Conservation (phyloP, 2,797 vertebrate species). For the Labeo calbasu region DNA sequence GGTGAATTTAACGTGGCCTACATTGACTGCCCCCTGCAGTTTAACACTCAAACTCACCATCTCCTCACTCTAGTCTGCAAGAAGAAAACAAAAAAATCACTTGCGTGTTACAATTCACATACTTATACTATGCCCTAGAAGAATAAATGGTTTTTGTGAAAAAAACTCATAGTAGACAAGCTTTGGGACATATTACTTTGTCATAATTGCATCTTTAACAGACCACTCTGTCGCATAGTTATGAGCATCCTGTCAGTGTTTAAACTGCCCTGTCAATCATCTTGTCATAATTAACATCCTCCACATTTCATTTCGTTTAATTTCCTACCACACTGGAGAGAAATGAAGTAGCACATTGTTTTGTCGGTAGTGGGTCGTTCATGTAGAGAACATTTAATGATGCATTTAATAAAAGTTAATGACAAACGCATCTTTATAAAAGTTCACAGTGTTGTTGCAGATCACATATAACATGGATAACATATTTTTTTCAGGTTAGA, state of each 20-base stretch:
- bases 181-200: neutral
- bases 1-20: constrained; percentile 37
- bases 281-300: neutral
- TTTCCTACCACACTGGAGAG: neutral
- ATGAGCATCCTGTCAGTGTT: neutral
- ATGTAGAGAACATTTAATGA: neutral
- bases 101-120: neutral
- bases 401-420: neutral
- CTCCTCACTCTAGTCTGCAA: constrained; percentile 17
- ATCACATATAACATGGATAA: neutral
- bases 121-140: neutral
- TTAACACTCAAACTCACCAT: constrained; percentile 16
- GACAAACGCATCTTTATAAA: neutral
- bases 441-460: neutral
- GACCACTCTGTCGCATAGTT: neutral
- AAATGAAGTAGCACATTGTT: neutral
- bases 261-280: neutral
- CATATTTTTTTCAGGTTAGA: neutral
- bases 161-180: neutral
- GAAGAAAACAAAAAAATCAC: constrained; percentile 48
- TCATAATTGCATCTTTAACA: neutral
- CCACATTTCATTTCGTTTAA: neutral
- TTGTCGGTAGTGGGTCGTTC: neutral
- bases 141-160: neutral
- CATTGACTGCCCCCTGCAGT: constrained; percentile 40